Base-by-base conservation (phyloP, 2,888 invertebrate species). In the Pollenia angustigena region DNA sequence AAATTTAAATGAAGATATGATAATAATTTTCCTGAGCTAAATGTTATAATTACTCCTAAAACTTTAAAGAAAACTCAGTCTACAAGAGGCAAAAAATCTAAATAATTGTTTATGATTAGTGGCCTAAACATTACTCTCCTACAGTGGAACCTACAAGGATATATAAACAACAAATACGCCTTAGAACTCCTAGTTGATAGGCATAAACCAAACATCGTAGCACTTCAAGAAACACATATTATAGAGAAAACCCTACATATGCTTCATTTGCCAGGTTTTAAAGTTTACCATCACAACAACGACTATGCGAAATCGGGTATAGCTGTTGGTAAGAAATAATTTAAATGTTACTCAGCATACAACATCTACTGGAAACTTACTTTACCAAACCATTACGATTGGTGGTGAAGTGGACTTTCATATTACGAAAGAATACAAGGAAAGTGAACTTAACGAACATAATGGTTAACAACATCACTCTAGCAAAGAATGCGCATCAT, bases 221-320 rank as follows among this genome's bases (percentile, higher is more conserved):
- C 58, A 11, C 23, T 56, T 18, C 56, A 56, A n/a, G 62, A 62
- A 62, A 62, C 62, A 62, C 62, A 62, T 40, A 62, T 42, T 11
- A n/a, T 62, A n/a, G 42, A 58, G 8, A 62, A 10, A 62, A 62
- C 42, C 9, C 12, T 42, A 42, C 64, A 64, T 11, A n/a, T 62
- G 62, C n/a, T 42, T 42, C 62, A 32, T 16, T 2, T 64, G 18
- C 44, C 64, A 14, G 52, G 52, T 18, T 54, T 11, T 18, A 54
- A 54, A 16, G 23, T 23, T 23, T 23, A 23, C 23, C 23, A 54
- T 18, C 44, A 71, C 42, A 71, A 71, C 40, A 56, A 71, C 2
- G 11, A 71, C n/a, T 16, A 54, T 50, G 50, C 68, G 6, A 68
- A 68, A 71, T 71, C 71, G n/a, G 54, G 71, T 14, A 56, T 71